phyloP scores from a whole-genome alignment of 2,888 invertebrate species.

The Lepidochrysops patricia region DNA sequence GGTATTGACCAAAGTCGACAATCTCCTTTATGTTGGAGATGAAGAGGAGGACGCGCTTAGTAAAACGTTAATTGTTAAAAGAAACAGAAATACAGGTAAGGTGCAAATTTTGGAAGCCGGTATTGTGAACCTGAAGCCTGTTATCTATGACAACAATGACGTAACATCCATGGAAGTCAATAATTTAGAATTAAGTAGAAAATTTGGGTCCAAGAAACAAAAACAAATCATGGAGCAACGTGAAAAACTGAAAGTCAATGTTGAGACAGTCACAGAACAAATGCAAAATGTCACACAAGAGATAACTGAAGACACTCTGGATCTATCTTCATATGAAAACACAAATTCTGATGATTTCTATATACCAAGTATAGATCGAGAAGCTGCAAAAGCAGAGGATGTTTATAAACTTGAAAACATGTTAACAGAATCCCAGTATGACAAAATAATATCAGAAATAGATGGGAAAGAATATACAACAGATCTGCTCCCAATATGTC shows the following conservation, averaged over 20 bases:
- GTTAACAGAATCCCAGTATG: conserved; percentile 49
- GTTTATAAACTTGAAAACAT: conserved; percentile 64
- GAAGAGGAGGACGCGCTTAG: conserved; percentile 41
- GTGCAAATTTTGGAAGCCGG: conserved; percentile 46
- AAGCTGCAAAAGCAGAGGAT: conserved; percentile 52
- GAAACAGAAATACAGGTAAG: conserved; percentile 51
- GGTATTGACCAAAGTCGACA: conserved; percentile 35
- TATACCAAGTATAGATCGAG: conserved; percentile 65
- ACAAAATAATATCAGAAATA: conserved; percentile 45
- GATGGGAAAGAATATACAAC: conserved; percentile 35
- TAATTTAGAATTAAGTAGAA: conserved; percentile 66
- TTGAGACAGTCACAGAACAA: conserved; percentile 72
- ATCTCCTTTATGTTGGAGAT: conserved; percentile 46
- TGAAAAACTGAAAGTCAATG: conserved; percentile 74
- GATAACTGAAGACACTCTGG: conserved; percentile 39
- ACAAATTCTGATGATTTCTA: conserved; percentile 56
- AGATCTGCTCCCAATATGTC: conserved; percentile 36
- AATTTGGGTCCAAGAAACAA: conserved; percentile 78
- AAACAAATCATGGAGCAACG: conserved; percentile 75
- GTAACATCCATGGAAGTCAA: conserved; percentile 37
- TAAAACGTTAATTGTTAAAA: conserved; percentile 43
- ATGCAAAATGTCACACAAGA: conserved; percentile 69
- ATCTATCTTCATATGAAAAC: conserved; percentile 44
- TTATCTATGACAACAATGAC: conserved; percentile 31
- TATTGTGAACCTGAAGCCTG: conserved; percentile 43